Conservation (phyloP, 2,797 vertebrate genomes). For the Halcyon chelicuti region DNA sequence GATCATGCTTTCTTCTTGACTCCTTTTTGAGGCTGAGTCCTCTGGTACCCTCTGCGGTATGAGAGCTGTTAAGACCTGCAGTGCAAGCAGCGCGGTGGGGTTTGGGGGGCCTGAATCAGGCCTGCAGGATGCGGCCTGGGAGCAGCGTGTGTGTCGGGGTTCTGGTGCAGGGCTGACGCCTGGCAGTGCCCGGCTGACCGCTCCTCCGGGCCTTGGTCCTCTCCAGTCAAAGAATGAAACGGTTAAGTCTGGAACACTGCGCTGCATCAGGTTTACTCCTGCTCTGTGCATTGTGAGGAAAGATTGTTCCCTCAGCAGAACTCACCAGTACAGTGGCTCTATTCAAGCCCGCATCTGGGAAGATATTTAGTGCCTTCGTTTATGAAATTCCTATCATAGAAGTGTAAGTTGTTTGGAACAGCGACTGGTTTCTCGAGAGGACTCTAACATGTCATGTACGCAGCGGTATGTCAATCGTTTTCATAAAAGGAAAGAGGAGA, state of each 20-base stretch:
- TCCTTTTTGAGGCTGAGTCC: rapidly evolving
- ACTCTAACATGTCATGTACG: neutral
- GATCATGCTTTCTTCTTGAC: neutral
- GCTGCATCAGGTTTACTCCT: neutral
- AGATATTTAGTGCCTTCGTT: constrained; percentile 53
- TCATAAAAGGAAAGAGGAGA: constrained; percentile 5
- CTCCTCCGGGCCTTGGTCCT: neutral
- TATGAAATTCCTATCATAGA: constrained; percentile 53
- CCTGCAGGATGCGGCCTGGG: neutral
- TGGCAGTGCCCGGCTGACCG: rapidly evolving
- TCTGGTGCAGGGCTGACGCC: neutral
- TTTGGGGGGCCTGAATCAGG: neutral
- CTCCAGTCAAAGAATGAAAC: rapidly evolving
- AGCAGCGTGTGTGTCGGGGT: neutral
- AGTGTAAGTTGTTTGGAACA: neutral
- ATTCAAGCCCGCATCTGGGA: constrained; percentile 52
- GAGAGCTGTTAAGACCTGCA: neutral
- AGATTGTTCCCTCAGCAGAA: constrained; percentile 20
- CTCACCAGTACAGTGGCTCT: constrained; percentile 4
- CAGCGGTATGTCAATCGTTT: neutral
- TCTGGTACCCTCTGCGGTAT: rapidly evolving
- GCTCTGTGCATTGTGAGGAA: neutral
- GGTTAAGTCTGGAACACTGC: neutral
- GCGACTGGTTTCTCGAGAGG: neutral
- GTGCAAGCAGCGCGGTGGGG: neutral